Conservation (phyloP, 2,797 vertebrate genomes). For the Caiman crocodilus region DNA sequence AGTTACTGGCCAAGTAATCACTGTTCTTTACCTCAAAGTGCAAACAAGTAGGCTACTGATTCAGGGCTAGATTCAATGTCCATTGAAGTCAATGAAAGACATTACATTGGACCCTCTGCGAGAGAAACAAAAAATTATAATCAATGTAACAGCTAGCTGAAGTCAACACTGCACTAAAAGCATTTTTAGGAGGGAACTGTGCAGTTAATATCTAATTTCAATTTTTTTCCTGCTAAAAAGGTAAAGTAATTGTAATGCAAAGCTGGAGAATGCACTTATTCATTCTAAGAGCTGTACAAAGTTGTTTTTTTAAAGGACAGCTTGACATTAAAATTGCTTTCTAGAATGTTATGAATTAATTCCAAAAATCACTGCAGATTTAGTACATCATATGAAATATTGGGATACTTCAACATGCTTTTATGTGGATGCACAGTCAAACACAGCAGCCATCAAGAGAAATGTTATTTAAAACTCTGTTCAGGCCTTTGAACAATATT, state of each 20-base stretch:
- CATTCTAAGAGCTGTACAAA: constrained; percentile 69
- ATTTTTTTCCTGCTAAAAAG: constrained; percentile 26
- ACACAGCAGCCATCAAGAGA: constrained; percentile 67
- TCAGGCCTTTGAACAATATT: constrained; percentile 75
- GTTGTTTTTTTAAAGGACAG: constrained; percentile 61
- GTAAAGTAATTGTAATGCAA: constrained; percentile 41
- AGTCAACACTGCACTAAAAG: constrained; percentile 3
- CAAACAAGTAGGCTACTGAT: constrained; percentile 25
- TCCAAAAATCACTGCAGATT: constrained; percentile 52
- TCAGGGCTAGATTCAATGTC: constrained; percentile 13
- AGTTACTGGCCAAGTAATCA: constrained; percentile 14
- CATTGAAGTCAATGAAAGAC: not conserved
- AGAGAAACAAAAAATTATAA: constrained; percentile 11
- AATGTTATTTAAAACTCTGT: constrained; percentile 75
- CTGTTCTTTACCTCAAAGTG: not conserved
- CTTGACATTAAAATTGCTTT: constrained; percentile 57
- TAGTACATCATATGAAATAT: constrained; percentile 45
- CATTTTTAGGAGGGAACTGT: constrained; percentile 9
- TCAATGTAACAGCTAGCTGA: not conserved
- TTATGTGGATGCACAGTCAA: constrained; percentile 60
- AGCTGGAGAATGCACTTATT: constrained; percentile 36
- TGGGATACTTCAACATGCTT: constrained; percentile 62
- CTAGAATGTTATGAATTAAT: constrained; percentile 65
- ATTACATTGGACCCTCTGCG: not conserved
- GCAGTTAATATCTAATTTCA: constrained; percentile 5